Evolutionary conservation across 2,888 invertebrate genomes (phyloP).

Genomic region (Eupithecia subfuscata): DNA sequence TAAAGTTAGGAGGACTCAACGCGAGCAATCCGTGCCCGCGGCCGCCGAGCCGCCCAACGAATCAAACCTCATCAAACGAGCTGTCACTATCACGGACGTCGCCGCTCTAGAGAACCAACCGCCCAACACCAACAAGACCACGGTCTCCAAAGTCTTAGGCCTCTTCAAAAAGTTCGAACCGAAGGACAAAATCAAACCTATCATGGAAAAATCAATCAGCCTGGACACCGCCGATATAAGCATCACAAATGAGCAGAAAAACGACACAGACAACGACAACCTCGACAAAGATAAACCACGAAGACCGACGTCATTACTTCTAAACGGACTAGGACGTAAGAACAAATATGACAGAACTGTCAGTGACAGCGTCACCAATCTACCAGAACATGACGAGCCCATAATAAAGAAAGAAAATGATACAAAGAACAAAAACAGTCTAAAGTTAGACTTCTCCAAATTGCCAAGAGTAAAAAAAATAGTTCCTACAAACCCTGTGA

Average conservation of each 20-base stretch:
- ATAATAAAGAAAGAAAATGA: slow-evolving; percentile 66
- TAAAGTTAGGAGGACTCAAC: slow-evolving; percentile 83
- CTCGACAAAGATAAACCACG: slow-evolving; percentile 75
- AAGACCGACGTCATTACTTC: slow-evolving; percentile 80
- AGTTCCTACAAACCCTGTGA: slow-evolving; percentile 83
- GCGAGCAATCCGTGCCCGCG: slow-evolving; percentile 87
- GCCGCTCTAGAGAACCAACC: slow-evolving; percentile 70
- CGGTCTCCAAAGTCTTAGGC: slow-evolving; percentile 90
- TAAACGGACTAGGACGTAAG: slow-evolving; percentile 82
- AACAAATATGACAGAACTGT: slow-evolving; percentile 77
- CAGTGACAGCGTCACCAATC: slow-evolving; percentile 69
- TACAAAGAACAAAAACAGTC: slow-evolving; percentile 68
- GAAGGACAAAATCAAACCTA: slow-evolving; percentile 74
- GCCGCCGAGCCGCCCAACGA: slow-evolving; percentile 82
- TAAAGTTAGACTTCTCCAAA: slow-evolving; percentile 86
- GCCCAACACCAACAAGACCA: slow-evolving; percentile 79
- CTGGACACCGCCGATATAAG: slow-evolving; percentile 50
- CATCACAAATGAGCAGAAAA: slow-evolving; percentile 50
- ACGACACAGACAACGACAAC: slow-evolving; percentile 53
- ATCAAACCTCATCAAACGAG: slow-evolving; percentile 87
- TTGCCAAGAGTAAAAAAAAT: slow-evolving; percentile 84
- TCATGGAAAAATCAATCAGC: slow-evolving; percentile 59
- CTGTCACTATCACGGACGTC: slow-evolving; percentile 89
- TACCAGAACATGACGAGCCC: slow-evolving; percentile 56
- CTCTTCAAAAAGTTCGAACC: slow-evolving; percentile 90